A percentile compares a stretch with the other conserved stretches of the same genome.
phyloP scores from a whole-genome alignment of 2,888 invertebrate genomes.

The Polymixis lichenea region DNA sequence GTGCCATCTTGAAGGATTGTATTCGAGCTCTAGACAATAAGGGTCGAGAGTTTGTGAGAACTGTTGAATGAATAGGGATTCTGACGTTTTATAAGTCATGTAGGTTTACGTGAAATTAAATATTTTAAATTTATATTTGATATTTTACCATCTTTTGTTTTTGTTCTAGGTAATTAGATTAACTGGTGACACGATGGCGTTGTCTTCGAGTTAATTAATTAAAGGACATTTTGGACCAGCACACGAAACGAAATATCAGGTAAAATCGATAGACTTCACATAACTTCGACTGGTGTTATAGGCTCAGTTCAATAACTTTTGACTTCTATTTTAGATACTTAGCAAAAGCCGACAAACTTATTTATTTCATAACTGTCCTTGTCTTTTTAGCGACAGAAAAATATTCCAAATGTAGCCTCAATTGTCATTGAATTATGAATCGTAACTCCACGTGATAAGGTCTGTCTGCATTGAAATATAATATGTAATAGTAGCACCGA shows the following conservation, averaged over 20 bases:
- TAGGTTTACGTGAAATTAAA: no score
- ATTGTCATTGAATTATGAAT: conserved; percentile 1
- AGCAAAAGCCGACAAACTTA: background rate
- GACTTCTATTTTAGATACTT: background rate
- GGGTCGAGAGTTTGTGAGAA: background rate
- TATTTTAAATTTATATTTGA: no score
- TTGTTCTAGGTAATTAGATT: conserved; percentile 15
- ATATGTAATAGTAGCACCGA: background rate
- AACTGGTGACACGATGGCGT: background rate
- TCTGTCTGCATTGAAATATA: background rate
- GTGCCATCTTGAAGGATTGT: conserved; percentile 14
- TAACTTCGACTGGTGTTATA: background rate
- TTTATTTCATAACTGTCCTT: conserved; percentile 27
- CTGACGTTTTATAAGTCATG: no score
- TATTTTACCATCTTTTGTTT: background rate
- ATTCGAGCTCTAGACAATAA: conserved; percentile 15
- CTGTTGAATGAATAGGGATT: no score
- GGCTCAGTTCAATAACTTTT: background rate
- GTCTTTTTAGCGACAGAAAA: background rate
- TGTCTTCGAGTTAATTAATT: background rate
- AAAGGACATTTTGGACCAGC: background rate
- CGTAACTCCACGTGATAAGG: conserved; percentile 10
- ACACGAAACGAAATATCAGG: background rate
- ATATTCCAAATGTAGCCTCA: conserved; percentile 13
- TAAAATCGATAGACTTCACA: background rate